Evolutionary conservation across 2,797 vertebrate species (phyloP).

Genomic region (Rhodeus uyekii): DNA sequence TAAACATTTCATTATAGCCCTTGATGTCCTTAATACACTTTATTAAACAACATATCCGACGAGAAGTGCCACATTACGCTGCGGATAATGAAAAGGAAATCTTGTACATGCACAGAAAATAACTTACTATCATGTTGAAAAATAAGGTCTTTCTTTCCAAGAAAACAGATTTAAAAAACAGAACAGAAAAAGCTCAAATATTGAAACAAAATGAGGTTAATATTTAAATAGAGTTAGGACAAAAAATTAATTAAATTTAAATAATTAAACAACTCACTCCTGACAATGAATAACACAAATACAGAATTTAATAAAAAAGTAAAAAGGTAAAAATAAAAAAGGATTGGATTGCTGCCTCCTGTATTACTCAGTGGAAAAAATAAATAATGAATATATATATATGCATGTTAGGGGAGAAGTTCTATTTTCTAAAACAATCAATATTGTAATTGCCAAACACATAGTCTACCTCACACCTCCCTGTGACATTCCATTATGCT

Average conservation of each 20-base stretch:
- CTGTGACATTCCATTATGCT: conserved; percentile 14
- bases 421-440: conserved; percentile 19
- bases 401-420: background rate
- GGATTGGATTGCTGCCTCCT: too few species aligned
- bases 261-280: background rate
- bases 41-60: background rate
- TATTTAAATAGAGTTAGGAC: background rate
- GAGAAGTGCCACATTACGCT: too few species aligned
- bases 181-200: background rate
- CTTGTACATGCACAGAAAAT: background rate
- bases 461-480: background rate
- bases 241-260: background rate
- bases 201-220: background rate
- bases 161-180: background rate
- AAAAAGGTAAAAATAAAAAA: too few species aligned
- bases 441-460: conserved; percentile 4
- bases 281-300: background rate
- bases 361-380: too few species aligned
- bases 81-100: background rate
- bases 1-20: background rate
- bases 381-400: background rate
- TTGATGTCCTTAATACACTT: too few species aligned
- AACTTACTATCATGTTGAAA: background rate
- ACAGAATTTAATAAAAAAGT: background rate
- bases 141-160: background rate